Evolutionary conservation across 2,888 invertebrate species (phyloP).

Genomic region (Ptilodon capucinus): DNA sequence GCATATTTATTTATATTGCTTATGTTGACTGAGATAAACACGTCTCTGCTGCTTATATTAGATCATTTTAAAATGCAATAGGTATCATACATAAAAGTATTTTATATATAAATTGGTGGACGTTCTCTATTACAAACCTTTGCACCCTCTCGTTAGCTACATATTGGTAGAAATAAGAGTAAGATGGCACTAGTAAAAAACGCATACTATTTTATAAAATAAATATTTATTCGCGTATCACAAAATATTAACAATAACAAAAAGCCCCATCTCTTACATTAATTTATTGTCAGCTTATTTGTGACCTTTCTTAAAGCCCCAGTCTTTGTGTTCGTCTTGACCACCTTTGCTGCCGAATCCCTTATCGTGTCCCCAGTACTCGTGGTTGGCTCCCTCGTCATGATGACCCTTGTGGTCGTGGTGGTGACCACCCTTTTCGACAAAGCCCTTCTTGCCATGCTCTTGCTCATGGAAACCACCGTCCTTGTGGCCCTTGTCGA

Average conservation of each 20-base stretch:
- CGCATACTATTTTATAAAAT: conserved; percentile 20
- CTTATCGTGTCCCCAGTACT: conserved; percentile 87
- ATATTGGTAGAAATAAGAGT: too few relatives aligned
- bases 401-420: conserved; percentile 90
- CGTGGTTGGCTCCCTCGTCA: conserved; percentile 88
- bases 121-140: too few relatives aligned
- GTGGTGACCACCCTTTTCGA: conserved; percentile 90
- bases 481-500: conserved; percentile 90
- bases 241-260: conserved; percentile 69
- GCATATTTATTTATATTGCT: too few relatives aligned
- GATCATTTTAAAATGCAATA: too few relatives aligned
- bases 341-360: conserved; percentile 90
- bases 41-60: too few relatives aligned
- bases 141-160: too few relatives aligned
- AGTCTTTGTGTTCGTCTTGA: conserved; percentile 89
- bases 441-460: conserved; percentile 89
- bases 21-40: too few relatives aligned
- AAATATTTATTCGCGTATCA: conserved; percentile 50
- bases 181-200: too few relatives aligned
- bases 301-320: conserved; percentile 84
- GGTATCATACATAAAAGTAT: too few relatives aligned
- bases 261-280: conserved; percentile 26
- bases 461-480: conserved; percentile 89
- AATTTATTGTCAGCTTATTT: conserved; percentile 39
- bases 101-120: too few relatives aligned